Percentiles rank a stretch among this genome's conserved stretches.
phyloP scores from a whole-genome alignment of 2,113 vertebrate species.

The Herpailurus yagouaroundi region DNA sequence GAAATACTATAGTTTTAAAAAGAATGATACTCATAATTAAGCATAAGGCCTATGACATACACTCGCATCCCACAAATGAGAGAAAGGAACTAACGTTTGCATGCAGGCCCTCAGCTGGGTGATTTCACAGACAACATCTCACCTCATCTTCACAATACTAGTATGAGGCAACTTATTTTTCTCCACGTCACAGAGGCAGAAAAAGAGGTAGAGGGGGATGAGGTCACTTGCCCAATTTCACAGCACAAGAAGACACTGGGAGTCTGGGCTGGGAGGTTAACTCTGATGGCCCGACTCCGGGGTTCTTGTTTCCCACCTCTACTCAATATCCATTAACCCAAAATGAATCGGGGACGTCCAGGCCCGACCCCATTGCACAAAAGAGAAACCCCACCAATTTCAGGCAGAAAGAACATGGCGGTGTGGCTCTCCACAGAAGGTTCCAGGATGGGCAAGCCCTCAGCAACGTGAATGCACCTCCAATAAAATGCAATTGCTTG shows the following conservation, averaged over 20 bases:
- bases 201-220: background rate
- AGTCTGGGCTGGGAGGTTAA: background rate
- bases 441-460: background rate
- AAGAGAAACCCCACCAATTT: background rate
- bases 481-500: background rate
- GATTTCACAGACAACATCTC: background rate
- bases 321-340: background rate
- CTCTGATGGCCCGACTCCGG: background rate
- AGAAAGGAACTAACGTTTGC: background rate
- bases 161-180: background rate
- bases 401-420: background rate
- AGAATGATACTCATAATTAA: background rate
- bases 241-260: background rate
- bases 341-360: background rate
- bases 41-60: background rate
- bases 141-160: background rate
- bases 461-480: background rate
- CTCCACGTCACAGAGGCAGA: background rate
- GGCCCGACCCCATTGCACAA: rapidly evolving
- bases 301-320: background rate
- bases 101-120: background rate
- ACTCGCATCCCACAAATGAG: background rate
- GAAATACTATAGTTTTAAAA: background rate
- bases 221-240: background rate
- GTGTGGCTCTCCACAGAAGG: background rate